Percentiles rank a stretch among this genome's conserved stretches.
These are phyloP conservation scores for Hofmannophila pseudospretella DNA, from an alignment of 2,888 invertebrate species.

Conservation along the genomic window DNA sequence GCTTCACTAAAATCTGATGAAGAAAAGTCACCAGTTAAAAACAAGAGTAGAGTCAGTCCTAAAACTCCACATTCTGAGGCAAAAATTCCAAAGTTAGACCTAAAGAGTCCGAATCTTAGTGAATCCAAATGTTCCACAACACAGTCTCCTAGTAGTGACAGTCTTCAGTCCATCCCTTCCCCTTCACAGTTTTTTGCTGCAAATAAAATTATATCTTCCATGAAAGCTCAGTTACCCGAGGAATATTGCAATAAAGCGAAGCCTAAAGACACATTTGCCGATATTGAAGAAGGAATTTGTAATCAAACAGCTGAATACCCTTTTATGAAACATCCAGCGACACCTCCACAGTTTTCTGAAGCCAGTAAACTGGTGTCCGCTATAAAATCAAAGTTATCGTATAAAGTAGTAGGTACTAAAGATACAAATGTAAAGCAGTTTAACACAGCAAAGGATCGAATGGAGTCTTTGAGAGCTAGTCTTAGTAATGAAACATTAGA, in stretches of 20 bases:
- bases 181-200: slow-evolving; percentile 68
- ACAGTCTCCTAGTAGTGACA: slow-evolving; percentile 57
- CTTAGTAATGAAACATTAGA: slow-evolving; percentile 34
- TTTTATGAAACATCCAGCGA: slow-evolving; percentile 60
- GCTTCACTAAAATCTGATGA: slow-evolving; percentile 27
- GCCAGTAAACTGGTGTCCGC: slow-evolving; percentile 65
- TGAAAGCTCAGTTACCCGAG: slow-evolving; percentile 68
- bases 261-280: slow-evolving; percentile 63
- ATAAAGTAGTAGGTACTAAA: slow-evolving; percentile 36
- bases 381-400: slow-evolving; percentile 61
- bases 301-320: slow-evolving; percentile 64
- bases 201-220: slow-evolving; percentile 65
- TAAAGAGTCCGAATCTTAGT: slow-evolving; percentile 39
- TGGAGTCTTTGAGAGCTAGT: slow-evolving; percentile 41
- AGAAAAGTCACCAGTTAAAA: slow-evolving; percentile 29
- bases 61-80: slow-evolving; percentile 29
- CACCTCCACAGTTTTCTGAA: slow-evolving; percentile 68
- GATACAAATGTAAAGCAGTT: slow-evolving; percentile 31
- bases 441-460: slow-evolving; percentile 44
- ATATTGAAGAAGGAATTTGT: slow-evolving; percentile 64
- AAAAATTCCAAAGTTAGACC: slow-evolving; percentile 25
- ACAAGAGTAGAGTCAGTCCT: slow-evolving; percentile 28
- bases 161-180: slow-evolving; percentile 50
- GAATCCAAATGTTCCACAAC: slow-evolving; percentile 38
- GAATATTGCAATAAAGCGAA: slow-evolving; percentile 49